Percentiles rank a stretch among this genome's conserved stretches.
Conservation (phyloP, 2,113 vertebrate genomes). For the Psilopsiagon aymara region DNA sequence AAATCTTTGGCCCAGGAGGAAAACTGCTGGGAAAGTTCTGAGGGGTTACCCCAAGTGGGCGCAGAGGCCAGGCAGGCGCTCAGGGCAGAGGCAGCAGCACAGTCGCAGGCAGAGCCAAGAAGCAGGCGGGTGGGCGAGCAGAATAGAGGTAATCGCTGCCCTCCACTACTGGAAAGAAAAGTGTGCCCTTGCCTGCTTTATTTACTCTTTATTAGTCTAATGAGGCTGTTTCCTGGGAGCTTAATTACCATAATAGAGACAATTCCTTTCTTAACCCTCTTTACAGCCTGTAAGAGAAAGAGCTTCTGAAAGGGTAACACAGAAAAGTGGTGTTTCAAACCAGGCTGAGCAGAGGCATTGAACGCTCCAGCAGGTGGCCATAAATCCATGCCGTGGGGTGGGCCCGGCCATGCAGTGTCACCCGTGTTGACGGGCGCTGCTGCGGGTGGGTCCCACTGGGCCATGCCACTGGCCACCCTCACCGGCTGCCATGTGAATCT, state of each 20-base stretch:
- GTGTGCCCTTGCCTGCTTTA: constrained; percentile 32
- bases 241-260: constrained; percentile 63
- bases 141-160: not conserved
- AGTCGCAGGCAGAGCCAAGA: not conserved
- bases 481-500: not conserved
- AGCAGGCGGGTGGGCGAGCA: not conserved
- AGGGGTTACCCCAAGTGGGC: not conserved
- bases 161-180: not conserved
- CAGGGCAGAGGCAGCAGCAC: not conserved
- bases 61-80: not conserved
- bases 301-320: not conserved
- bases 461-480: accelerated
- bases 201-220: constrained; percentile 71
- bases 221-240: constrained; percentile 71
- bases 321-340: not conserved
- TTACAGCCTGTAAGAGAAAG: constrained; percentile 34
- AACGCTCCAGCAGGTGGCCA: not conserved
- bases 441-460: not conserved
- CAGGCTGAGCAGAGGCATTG: not conserved
- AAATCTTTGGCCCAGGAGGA: not conserved
- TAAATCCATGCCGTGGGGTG: not conserved
- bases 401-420: accelerated
- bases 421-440: accelerated
- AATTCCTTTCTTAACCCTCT: constrained; percentile 50
- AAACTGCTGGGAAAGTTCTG: not conserved